These are phyloP conservation scores for Orientallactaga sibirica DNA, from an alignment of 2,797 vertebrate genomes.

Conservation along the genomic window DNA sequence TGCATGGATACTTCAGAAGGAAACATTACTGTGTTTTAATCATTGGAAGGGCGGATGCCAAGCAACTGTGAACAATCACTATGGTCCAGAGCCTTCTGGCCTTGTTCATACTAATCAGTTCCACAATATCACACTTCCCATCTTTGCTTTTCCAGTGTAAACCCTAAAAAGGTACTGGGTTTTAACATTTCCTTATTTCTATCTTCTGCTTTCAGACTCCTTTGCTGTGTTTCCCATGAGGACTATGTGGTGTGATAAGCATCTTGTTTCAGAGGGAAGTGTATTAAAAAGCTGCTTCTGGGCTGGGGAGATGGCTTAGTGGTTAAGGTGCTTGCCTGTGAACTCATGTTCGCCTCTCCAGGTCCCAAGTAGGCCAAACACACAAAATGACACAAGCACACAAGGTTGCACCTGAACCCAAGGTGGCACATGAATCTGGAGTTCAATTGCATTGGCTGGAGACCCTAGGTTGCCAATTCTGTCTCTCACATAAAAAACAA, in stretches of 20 bases:
- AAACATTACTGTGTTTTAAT: neutral
- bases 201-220: neutral
- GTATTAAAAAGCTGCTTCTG: neutral
- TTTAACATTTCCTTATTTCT: neutral
- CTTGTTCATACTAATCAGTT: neutral
- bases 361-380: too few relatives aligned
- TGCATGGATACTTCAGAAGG: neutral
- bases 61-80: neutral
- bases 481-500: too few relatives aligned
- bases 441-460: too few relatives aligned
- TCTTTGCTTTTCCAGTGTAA: neutral
- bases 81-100: neutral
- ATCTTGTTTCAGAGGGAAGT: neutral
- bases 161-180: neutral
- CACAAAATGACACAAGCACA: too few relatives aligned
- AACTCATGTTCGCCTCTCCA: too few relatives aligned
- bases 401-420: too few relatives aligned
- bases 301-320: too few relatives aligned
- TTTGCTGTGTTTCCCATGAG: neutral
- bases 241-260: neutral
- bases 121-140: too few relatives aligned
- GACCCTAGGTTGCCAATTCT: too few relatives aligned
- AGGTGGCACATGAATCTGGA: too few relatives aligned
- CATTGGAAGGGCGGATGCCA: neutral
- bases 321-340: too few relatives aligned